A percentile compares a stretch with the other conserved stretches of the same genome.
These are phyloP conservation scores for Cheiracanthium punctorium DNA, from an alignment of 2,888 invertebrate genomes.

Conservation along the genomic window DNA sequence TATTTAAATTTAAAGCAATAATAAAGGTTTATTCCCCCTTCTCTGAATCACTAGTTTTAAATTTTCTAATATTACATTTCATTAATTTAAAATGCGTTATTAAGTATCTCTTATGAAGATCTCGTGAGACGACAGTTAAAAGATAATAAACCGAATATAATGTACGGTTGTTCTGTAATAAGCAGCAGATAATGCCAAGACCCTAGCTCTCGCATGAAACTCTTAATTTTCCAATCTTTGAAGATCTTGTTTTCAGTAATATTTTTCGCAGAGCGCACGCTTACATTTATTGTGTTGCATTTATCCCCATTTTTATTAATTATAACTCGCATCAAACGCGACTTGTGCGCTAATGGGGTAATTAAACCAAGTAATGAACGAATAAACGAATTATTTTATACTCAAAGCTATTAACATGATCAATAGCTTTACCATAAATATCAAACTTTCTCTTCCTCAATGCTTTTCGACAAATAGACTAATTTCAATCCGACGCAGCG, in stretches of 20 bases:
- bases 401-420: background rate
- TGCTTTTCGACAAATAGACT: background rate
- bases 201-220: background rate
- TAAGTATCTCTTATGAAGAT: background rate
- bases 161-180: background rate
- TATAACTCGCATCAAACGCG: background rate
- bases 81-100: background rate
- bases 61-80: background rate
- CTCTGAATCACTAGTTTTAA: background rate
- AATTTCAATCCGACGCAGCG: background rate
- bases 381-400: constrained; percentile 6
- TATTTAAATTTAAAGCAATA: background rate
- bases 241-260: background rate
- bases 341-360: background rate
- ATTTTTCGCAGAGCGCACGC: background rate
- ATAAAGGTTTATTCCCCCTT: background rate
- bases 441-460: background rate
- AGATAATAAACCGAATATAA: background rate
- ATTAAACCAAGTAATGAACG: background rate
- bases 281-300: background rate
- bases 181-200: background rate
- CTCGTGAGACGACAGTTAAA: background rate
- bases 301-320: background rate
- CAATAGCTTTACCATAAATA: background rate
- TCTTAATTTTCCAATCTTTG: background rate